Evolutionary conservation across 1,140 invertebrate species (phyloP), one percentile per base, ranked within the genome.

Genomic region (Cyclina sinensis): DNA sequence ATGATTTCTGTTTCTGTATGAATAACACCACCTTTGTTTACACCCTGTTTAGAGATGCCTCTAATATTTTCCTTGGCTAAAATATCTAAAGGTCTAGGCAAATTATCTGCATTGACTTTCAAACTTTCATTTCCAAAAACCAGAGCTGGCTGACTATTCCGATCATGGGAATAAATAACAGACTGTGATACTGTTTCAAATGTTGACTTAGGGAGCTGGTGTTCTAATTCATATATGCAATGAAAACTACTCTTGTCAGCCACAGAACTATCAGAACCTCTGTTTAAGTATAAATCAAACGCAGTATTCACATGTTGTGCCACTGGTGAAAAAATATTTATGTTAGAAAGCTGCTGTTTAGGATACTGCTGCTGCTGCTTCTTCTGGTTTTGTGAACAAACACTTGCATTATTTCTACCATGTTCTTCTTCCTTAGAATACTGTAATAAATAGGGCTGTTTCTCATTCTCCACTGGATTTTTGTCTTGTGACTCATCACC

Each of bases 281-380:
- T 54, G n/a, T 62, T 62, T n/a, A 24, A 62, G 24, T 27, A 27
- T 9, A 62, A 62, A 27, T 62, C 57, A 62, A 62, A 5, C 7
- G 24, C 57, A 62, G 24, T 62, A 7, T 14, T 62, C 24, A 62
- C 57, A 62, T 62, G 57, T 62, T 62, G 57, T 9, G 57, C 24
- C 27, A 62, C n/a, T 62, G 57, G n/a, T 70, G 65, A 27, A 39
- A 70, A 70, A 9, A 70, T 70, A 14, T 70, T 32, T n/a, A 70
- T 18, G 4, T 12, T 32, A 70, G 2, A 35, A 18, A 54, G 18
- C 12, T 54, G 3, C 12, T 18, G 59, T 65, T 30, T n/a, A n/a
- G n/a, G 59, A 24, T 30, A 4, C 5, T 65, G 27, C 27, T 65
- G 59, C 30, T 65, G 11, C 30, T 30, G 1, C 30, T 30, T 4